Evolutionary conservation across 2,113 vertebrate genomes (phyloP).

Genomic region (Lagopus muta): DNA sequence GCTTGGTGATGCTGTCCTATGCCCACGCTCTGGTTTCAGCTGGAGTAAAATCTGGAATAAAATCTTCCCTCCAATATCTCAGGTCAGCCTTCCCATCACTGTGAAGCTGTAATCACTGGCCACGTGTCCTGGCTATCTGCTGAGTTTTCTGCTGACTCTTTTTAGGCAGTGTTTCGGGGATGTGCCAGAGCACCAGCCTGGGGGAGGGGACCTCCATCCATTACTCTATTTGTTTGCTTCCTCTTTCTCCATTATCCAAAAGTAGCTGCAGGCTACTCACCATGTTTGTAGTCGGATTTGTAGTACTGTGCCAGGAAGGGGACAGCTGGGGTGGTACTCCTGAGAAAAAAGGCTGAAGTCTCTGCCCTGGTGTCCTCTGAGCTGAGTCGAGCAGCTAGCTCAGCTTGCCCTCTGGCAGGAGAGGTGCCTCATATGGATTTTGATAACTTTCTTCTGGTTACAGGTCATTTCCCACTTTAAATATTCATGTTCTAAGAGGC

Average conservation of each 20-base stretch:
- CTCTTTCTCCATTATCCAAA: background rate
- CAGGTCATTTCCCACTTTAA: slow-evolving; percentile 44
- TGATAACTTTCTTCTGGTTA: slow-evolving; percentile 39
- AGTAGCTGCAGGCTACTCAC: background rate
- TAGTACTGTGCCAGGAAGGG: fast-evolving
- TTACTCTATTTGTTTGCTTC: background rate
- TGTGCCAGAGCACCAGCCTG: background rate
- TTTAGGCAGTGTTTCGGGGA: fast-evolving
- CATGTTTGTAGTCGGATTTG: fast-evolving
- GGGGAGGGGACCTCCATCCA: fast-evolving
- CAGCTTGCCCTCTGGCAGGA: slow-evolving; percentile 27
- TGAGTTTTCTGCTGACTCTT: background rate
- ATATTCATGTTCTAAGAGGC: slow-evolving; percentile 55
- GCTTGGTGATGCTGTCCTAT: fast-evolving
- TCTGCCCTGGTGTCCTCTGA: background rate
- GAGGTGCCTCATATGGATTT: slow-evolving; percentile 51
- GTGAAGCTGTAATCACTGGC: fast-evolving
- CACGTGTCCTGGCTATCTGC: background rate
- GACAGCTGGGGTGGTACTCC: background rate
- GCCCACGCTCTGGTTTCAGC: background rate
- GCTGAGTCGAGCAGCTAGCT: background rate
- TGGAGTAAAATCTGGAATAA: background rate
- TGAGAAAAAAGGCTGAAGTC: background rate
- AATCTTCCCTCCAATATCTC: background rate
- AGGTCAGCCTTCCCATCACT: background rate